Evolutionary conservation across 2,888 invertebrate genomes (phyloP).

Genomic region (Lochmaea crataegi): DNA sequence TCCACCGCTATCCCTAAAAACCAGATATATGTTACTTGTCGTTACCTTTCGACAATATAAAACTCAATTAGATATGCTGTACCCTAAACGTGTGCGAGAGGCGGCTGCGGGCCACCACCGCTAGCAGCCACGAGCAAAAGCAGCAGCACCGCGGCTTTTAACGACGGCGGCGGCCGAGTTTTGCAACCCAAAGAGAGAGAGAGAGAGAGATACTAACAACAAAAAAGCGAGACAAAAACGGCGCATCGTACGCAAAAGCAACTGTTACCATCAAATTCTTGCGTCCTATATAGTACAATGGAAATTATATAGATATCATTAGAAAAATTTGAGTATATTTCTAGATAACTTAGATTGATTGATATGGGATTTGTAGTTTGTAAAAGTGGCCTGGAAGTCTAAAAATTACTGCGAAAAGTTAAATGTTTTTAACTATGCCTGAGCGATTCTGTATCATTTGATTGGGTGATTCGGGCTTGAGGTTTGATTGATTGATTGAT

Average conservation of each 20-base stretch:
- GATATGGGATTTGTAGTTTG: too few species aligned
- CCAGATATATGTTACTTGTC: too few species aligned
- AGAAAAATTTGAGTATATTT: not conserved
- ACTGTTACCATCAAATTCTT: constrained; percentile 21
- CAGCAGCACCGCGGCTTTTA: not conserved
- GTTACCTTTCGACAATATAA: not conserved
- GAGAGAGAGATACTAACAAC: constrained; percentile 1
- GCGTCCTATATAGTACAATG: not conserved
- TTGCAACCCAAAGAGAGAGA: constrained; percentile 8
- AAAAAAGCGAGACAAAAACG: constrained; percentile 1
- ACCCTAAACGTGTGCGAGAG: not conserved
- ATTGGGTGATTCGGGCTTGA: too few species aligned
- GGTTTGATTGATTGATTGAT: too few species aligned
- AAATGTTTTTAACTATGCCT: too few species aligned
- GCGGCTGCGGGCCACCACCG: constrained; percentile 15
- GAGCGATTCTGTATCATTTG: too few species aligned
- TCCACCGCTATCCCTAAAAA: too few species aligned
- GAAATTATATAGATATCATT: not conserved
- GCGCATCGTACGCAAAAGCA: constrained; percentile 31
- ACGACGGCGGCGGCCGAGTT: not conserved
- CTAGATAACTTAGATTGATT: too few species aligned
- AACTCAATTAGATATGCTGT: not conserved
- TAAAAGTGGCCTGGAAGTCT: too few species aligned
- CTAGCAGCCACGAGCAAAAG: not conserved
- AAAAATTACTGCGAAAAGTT: too few species aligned